These are phyloP conservation scores for Rhopalosiphum maidis DNA, from an alignment of 1,140 invertebrate genomes.

Conservation along the genomic window DNA sequence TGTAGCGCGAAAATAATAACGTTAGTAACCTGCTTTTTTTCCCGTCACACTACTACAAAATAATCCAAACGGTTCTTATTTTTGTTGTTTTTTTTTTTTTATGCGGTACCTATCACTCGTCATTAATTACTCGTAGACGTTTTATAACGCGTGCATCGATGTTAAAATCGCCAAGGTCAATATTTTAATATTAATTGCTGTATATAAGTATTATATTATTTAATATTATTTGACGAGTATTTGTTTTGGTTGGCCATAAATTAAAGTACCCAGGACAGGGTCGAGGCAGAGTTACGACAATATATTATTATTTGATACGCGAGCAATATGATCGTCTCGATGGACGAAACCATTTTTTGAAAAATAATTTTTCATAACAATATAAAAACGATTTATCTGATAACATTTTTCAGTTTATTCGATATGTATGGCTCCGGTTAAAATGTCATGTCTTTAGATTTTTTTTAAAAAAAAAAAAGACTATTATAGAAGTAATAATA, in stretches of 20 bases:
- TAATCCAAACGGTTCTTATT: neutral
- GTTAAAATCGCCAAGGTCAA: neutral
- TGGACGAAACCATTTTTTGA: neutral
- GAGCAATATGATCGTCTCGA: neutral
- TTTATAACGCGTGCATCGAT: neutral
- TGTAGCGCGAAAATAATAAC: neutral
- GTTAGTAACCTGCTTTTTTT: neutral
- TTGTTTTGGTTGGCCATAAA: slow-evolving; percentile 5
- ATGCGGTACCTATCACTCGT: neutral
- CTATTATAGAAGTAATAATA: neutral
- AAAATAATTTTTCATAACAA: neutral
- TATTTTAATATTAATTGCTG: neutral
- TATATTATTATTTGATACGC: neutral
- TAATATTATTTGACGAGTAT: neutral
- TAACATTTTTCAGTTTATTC: neutral
- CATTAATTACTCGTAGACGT: neutral
- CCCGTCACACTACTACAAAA: neutral
- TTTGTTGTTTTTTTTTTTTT: neutral
- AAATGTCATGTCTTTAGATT: neutral
- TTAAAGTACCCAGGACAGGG: neutral
- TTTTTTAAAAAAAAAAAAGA: neutral
- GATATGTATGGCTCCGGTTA: neutral
- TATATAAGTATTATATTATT: neutral
- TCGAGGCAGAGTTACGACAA: neutral
- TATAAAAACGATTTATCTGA: neutral